Evolutionary conservation across 2,888 invertebrate genomes (phyloP).

Genomic region (Miltochrista miniata): DNA sequence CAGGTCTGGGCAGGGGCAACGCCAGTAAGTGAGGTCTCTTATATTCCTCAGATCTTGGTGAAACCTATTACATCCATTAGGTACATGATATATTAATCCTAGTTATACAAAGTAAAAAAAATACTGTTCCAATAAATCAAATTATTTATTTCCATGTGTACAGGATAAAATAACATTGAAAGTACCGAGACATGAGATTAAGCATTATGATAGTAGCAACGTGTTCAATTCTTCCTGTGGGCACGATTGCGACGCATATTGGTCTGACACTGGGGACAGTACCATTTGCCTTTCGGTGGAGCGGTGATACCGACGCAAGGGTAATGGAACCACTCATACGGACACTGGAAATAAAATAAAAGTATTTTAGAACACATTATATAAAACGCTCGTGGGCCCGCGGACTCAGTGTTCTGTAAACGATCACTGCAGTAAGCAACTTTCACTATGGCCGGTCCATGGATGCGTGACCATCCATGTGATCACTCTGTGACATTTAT

Average conservation of each 20-base stretch:
- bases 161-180: constrained; percentile 26
- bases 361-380: neutral
- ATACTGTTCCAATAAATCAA: constrained; percentile 20
- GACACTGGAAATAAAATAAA: constrained; percentile 86
- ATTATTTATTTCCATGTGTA: constrained; percentile 39
- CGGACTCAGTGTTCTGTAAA: too few relatives aligned
- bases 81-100: too few relatives aligned
- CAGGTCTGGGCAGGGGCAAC: too few relatives aligned
- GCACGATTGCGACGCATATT: constrained; percentile 92
- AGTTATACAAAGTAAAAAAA: too few relatives aligned
- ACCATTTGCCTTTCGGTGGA: constrained; percentile 99
- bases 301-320: constrained; percentile 98
- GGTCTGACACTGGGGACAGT: constrained; percentile 96
- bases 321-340: constrained; percentile 99
- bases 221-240: constrained; percentile 88
- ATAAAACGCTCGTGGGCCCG: too few relatives aligned
- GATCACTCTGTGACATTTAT: too few relatives aligned
- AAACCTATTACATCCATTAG: too few relatives aligned
- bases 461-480: too few relatives aligned
- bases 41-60: too few relatives aligned
- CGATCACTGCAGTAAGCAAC: too few relatives aligned
- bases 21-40: too few relatives aligned
- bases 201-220: constrained; percentile 17
- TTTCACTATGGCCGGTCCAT: too few relatives aligned
- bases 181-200: constrained; percentile 20